A percentile compares a stretch with the other conserved stretches of the same genome.
These are phyloP conservation scores for Crioceris asparagi DNA, from an alignment of 2,888 invertebrate species.

Conservation along the genomic window DNA sequence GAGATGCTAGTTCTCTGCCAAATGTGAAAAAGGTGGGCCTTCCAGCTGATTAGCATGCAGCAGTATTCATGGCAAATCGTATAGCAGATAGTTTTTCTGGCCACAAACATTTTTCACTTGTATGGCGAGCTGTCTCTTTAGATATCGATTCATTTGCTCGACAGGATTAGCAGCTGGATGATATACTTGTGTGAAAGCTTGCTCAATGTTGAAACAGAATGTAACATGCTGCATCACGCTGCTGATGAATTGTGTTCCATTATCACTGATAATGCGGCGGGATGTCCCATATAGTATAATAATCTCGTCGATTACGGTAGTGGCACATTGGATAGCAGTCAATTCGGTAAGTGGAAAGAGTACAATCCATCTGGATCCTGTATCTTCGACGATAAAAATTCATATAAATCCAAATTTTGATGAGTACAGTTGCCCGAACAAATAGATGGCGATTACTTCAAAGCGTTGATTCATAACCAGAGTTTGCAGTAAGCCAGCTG, in stretches of 20 bases:
- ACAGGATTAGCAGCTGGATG: slow-evolving; percentile 24
- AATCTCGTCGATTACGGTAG: slow-evolving; percentile 16
- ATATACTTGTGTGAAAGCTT: slow-evolving; percentile 12
- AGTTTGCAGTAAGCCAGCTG: background rate
- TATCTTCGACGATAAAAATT: slow-evolving; percentile 22
- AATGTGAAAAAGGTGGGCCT: background rate
- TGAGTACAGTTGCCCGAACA: slow-evolving; percentile 1
- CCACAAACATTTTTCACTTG: background rate
- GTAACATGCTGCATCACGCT: slow-evolving; percentile 21
- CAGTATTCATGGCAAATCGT: slow-evolving; percentile 3
- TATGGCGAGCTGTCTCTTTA: background rate
- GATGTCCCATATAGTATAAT: slow-evolving; percentile 25
- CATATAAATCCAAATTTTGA: slow-evolving; percentile 14
- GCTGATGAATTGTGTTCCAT: slow-evolving; percentile 25
- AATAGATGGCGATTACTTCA: background rate
- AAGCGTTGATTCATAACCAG: background rate
- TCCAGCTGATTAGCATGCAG: background rate
- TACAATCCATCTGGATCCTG: slow-evolving; percentile 21
- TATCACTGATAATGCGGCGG: slow-evolving; percentile 25
- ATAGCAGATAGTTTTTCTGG: slow-evolving; percentile 1
- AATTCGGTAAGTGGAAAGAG: slow-evolving; percentile 15
- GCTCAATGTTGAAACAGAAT: slow-evolving; percentile 19
- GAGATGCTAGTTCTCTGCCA: background rate
- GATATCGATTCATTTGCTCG: slow-evolving; percentile 22
- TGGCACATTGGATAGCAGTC: slow-evolving; percentile 15